phyloP scores from a whole-genome alignment of 2,888 invertebrate genomes.

The Drosophila histrio region DNA sequence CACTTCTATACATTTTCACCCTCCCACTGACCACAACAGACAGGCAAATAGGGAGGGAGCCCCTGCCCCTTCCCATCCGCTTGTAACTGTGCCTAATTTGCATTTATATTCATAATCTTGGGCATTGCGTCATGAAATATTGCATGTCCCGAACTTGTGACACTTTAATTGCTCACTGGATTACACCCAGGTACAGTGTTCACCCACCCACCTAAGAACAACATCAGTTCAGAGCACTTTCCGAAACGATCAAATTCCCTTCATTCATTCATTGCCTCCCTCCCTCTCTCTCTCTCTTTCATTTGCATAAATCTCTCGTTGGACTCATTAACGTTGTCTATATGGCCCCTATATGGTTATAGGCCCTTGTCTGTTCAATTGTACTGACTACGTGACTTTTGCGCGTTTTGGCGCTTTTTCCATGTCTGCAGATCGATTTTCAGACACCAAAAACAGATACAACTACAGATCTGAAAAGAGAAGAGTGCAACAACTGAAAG shows the following conservation, averaged over 20 bases:
- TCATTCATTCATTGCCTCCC: neutral
- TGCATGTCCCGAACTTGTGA: conserved; percentile 80
- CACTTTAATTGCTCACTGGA: conserved; percentile 80
- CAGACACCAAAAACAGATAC: conserved; percentile 57
- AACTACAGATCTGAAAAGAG: conserved; percentile 42
- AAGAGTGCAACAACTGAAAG: neutral
- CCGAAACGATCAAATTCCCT: conserved; percentile 1
- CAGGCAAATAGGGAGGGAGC: conserved; percentile 55
- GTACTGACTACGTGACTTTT: conserved; percentile 74
- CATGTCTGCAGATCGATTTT: conserved; percentile 68
- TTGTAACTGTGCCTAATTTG: conserved; percentile 67
- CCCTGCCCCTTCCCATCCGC: neutral
- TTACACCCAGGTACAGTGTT: conserved; percentile 41
- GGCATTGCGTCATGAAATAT: conserved; percentile 79
- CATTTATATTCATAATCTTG: conserved; percentile 81
- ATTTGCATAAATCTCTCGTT: conserved; percentile 54
- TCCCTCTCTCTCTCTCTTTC: neutral
- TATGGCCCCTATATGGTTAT: conserved; percentile 56
- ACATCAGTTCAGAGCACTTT: neutral
- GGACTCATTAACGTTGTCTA: conserved; percentile 68
- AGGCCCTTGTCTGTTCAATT: conserved; percentile 52
- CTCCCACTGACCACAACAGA: conserved; percentile 50
- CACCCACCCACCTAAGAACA: conserved; percentile 46
- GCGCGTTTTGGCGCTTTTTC: conserved; percentile 51
- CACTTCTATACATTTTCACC: neutral